A percentile compares a stretch with the other conserved stretches of the same genome.
Conservation (phyloP, 2,797 vertebrate species). For the Amblyraja radiata region DNA sequence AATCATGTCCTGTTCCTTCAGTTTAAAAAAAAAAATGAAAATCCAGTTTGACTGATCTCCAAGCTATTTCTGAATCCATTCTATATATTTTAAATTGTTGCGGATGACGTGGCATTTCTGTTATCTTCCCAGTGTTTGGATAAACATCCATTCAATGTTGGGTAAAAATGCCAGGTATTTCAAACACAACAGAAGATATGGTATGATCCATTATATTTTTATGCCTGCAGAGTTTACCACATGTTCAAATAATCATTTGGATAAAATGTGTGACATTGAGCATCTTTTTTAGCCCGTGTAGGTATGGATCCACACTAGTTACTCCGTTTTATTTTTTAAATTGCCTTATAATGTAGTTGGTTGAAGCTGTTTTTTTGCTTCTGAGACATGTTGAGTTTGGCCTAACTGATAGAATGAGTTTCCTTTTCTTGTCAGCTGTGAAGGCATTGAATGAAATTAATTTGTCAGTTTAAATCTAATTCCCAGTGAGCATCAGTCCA, state of each 20-base stretch:
- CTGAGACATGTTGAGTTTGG: not conserved
- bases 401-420: not conserved
- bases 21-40: not conserved
- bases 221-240: not conserved
- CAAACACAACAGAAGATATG: not conserved
- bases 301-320: not conserved
- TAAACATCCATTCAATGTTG: not conserved
- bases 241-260: not conserved
- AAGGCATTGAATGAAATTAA: slow-evolving; percentile 1
- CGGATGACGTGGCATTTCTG: not conserved
- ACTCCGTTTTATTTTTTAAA: not conserved
- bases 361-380: not conserved
- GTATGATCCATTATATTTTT: not conserved
- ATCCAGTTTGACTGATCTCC: not conserved
- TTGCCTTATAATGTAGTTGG: not conserved
- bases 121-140: not conserved
- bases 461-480: not conserved
- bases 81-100: not conserved
- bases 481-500: not conserved
- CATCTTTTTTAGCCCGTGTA: not conserved
- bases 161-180: not conserved
- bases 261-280: not conserved
- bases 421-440: not conserved
- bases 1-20: too few relatives aligned
- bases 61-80: not conserved